Percentiles rank a stretch among this genome's conserved stretches.
phyloP scores from a whole-genome alignment of 1,140 invertebrate species.

The Drosophila ercepeae region DNA sequence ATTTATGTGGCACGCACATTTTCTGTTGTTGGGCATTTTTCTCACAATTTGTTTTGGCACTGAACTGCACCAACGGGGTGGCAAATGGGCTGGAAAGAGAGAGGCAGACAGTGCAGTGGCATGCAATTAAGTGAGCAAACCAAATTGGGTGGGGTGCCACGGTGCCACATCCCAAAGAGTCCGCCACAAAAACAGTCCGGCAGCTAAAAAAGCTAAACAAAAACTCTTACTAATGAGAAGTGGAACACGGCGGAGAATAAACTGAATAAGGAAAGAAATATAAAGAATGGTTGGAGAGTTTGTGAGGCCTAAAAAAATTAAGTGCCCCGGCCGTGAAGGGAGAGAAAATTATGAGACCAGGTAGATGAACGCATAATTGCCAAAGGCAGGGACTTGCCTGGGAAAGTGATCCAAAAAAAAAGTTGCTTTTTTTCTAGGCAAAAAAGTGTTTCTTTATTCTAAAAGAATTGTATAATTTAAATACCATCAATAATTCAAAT shows the following conservation, averaged over 20 bases:
- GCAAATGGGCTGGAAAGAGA: constrained; percentile 2
- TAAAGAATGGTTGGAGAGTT: constrained; percentile 33
- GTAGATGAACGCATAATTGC: constrained; percentile 53
- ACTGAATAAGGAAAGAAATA: constrained; percentile 19
- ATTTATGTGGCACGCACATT: constrained; percentile 81
- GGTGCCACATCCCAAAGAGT: constrained; percentile 18
- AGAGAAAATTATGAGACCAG: constrained; percentile 53
- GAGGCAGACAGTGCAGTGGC: constrained; percentile 42
- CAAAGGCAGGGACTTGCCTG: constrained; percentile 11
- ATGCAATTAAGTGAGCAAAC: constrained; percentile 69
- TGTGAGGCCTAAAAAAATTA: constrained; percentile 36
- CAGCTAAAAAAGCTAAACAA: constrained; percentile 21
- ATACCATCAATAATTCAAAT: neutral
- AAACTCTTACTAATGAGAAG: constrained; percentile 65
- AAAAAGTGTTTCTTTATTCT: too few species aligned
- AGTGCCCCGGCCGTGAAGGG: neutral
- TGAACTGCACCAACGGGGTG: constrained; percentile 43
- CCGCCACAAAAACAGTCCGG: constrained; percentile 27
- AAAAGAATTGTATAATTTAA: too few species aligned
- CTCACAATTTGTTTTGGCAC: constrained; percentile 80
- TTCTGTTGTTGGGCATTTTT: constrained; percentile 72
- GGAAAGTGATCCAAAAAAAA: constrained; percentile 15
- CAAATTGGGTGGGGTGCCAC: constrained; percentile 40
- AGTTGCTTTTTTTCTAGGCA: neutral
- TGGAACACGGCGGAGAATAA: constrained; percentile 45